Evolutionary conservation across 2,113 vertebrate species (phyloP).

Genomic region (Chloropsis cyanopogon): DNA sequence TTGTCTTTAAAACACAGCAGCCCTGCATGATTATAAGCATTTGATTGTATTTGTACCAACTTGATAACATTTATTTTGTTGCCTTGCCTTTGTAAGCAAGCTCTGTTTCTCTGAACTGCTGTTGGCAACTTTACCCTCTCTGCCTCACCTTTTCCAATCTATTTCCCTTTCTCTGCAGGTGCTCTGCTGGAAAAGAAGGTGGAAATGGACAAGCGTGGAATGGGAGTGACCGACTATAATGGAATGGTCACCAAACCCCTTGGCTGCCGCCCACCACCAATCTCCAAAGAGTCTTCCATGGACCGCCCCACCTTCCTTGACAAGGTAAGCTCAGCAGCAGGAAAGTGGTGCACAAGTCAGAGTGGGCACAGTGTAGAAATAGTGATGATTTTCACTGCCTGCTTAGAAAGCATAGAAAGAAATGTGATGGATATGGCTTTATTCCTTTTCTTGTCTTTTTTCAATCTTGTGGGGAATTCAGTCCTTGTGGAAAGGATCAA

Average conservation of each 20-base stretch:
- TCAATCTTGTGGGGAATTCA: background rate
- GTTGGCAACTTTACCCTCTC: background rate
- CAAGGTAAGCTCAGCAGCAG: slow-evolving; percentile 77
- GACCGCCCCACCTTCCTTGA: slow-evolving; percentile 92
- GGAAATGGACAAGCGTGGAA: slow-evolving; percentile 95
- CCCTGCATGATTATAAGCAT: background rate
- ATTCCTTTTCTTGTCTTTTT: background rate
- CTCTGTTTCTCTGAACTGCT: background rate
- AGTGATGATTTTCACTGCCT: background rate
- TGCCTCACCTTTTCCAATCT: background rate
- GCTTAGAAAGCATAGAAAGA: background rate
- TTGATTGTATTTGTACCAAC: background rate
- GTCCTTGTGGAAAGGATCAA: background rate
- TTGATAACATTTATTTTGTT: background rate
- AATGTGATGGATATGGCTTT: background rate
- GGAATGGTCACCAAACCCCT: slow-evolving; percentile 92
- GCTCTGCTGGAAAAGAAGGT: slow-evolving; percentile 99
- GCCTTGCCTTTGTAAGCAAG: background rate
- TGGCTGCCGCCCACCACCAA: slow-evolving; percentile 88
- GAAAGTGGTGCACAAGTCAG: too few species aligned
- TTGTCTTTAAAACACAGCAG: background rate
- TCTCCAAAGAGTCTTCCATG: slow-evolving; percentile 97
- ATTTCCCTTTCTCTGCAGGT: slow-evolving; percentile 68
- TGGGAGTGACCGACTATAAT: slow-evolving; percentile 93
- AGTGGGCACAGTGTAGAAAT: background rate